Base-by-base conservation (phyloP, 1,140 invertebrate species). In the Dryas iulia region DNA sequence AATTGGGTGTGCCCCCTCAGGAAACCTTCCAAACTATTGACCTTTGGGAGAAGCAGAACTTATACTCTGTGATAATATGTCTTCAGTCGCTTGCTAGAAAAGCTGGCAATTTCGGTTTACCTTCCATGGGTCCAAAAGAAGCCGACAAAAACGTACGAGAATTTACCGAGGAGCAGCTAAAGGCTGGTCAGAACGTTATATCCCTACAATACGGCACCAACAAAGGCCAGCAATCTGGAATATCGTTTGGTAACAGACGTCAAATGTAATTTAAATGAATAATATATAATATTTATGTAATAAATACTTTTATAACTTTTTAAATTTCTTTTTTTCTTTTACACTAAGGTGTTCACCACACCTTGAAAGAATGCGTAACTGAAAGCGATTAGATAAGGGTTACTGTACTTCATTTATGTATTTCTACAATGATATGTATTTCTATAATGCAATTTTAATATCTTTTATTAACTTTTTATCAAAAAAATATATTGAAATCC, bases 21-120 rank as follows among this genome's bases (percentile, higher is more conserved):
- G 98, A 99, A 92, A 97, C 97, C 8, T 99, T 99, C 94, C 98
- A 99, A 88, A 98, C 97, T 31, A 97, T 98, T 21, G 98, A 99
- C 92, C 94, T 99, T 11, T 99, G 98, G 97, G 98, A 99, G 90
- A 94, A 95, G 83, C 97, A 98, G 91, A 99, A 99, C 91, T 94
- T 99, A 28, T 98, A 98, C 86, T 97, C 98, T 28, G 98, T 99
- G 31, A 96, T 99, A 35, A 97, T 98, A 78, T 98, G 98, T 88
- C 92, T 99, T 60, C 97, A 98, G 86, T 97, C 98, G 4, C 94
- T 99, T 11, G 98, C 97, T 25, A 95, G 98, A 92, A 99, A 99
- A 96, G 97, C 96, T 54, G 94, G 95, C 28, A 96, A 97, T 81
- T 98, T 94, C 81, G 97, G 97, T 5, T 96, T 97, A 84, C 96